These are phyloP conservation scores for Neodiprion virginianus DNA, from an alignment of 1,140 invertebrate species.

Conservation along the genomic window DNA sequence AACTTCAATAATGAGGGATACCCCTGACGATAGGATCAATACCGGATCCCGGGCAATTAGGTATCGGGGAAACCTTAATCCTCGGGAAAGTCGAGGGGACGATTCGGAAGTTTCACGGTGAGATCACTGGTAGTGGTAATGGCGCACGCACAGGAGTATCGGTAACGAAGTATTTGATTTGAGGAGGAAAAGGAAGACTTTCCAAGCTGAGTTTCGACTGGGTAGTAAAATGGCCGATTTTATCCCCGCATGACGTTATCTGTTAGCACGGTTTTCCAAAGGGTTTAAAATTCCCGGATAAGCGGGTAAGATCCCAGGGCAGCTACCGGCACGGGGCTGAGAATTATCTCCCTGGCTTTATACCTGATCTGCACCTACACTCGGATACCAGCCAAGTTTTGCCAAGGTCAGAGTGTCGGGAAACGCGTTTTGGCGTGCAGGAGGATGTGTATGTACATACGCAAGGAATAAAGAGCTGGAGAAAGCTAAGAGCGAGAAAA, in stretches of 20 bases:
- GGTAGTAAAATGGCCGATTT: background rate
- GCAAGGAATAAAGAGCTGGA: background rate
- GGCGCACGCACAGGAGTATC: background rate
- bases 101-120: background rate
- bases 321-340: background rate
- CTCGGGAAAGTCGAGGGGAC: background rate
- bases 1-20: background rate
- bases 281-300: conserved; percentile 1
- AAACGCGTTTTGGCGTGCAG: background rate
- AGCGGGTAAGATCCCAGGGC: background rate
- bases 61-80: conserved; percentile 7
- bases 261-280: background rate
- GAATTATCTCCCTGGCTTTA: background rate
- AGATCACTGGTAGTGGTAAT: too few relatives aligned
- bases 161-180: background rate
- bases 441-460: background rate
- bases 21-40: background rate
- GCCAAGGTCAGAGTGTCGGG: background rate
- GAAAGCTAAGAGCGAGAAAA: background rate
- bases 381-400: background rate
- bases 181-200: background rate
- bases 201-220: background rate
- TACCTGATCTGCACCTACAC: background rate
- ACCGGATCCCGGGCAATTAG: background rate
- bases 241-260: background rate